Conservation (phyloP, 2,888 invertebrate species). For the Anaspis maculata region DNA sequence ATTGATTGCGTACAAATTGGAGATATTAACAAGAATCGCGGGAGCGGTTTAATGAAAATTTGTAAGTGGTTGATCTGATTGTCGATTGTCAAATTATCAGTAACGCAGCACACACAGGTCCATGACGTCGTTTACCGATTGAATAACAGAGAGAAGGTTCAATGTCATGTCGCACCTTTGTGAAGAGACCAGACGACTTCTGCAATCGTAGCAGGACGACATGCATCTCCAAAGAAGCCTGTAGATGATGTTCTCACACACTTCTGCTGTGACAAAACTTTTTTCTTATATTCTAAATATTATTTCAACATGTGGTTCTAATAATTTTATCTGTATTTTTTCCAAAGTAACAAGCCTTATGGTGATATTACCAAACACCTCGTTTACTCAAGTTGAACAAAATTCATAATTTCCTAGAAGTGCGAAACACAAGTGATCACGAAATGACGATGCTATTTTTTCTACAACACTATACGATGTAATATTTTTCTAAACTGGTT, state of each 20-base stretch:
- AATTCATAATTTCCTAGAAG: no score
- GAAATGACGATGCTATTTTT: no score
- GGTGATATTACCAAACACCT: no score
- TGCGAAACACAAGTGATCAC: no score
- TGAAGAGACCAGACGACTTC: slow-evolving; percentile 14
- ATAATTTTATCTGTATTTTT: no score
- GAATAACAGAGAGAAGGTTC: slow-evolving; percentile 20
- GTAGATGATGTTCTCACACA: slow-evolving; percentile 27
- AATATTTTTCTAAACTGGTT: no score
- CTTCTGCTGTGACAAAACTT: no score
- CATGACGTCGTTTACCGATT: slow-evolving; percentile 27
- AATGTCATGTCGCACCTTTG: slow-evolving; percentile 14
- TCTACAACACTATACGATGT: no score
- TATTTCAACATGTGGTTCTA: no score
- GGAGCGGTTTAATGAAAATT: slow-evolving; percentile 38
- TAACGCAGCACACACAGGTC: slow-evolving; percentile 30
- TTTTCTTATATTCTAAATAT: no score
- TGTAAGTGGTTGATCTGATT: slow-evolving; percentile 37
- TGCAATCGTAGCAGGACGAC: slow-evolving; percentile 12
- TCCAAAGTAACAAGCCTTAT: no score
- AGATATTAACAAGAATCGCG: slow-evolving; percentile 34
- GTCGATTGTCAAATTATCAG: slow-evolving; percentile 30
- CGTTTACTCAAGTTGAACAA: no score
- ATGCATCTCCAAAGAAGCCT: slow-evolving; percentile 18
- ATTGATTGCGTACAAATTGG: slow-evolving; percentile 47